Evolutionary conservation across 2,113 vertebrate genomes (phyloP), one percentile per base, ranked within the genome.

Genomic region (Axis porcinus): DNA sequence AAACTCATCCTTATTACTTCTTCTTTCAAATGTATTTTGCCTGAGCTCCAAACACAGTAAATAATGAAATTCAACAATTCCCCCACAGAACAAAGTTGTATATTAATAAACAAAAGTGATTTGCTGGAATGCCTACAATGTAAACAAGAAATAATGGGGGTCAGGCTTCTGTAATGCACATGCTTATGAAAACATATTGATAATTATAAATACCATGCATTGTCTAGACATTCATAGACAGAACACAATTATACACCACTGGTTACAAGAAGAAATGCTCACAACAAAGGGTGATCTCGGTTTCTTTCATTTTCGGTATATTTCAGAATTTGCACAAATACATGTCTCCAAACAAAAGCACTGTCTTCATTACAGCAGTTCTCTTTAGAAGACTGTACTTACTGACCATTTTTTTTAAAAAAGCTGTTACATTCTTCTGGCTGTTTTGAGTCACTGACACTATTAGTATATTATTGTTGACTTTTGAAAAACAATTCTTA

Each of bases 121-220:
- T 9, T 96, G 74, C 92, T 33, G 15, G 0, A 23, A 81, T 27
- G 0, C 3, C 79, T 87, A 9, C 4, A 78, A 94, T 87, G 50
- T 0, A 87, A 98, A 96, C 8, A 10, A 84, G 95, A 96, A 97
- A 92, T 96, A 97, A 74, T 85, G 19, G 83, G 45, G 45, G 58
- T 94, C 85, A 78, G 45, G 30, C 7, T 96, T 87, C 40, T 11
- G 40, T 93, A 95, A 95, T 33, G 30, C 45, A 93, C 15, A 11
- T 95, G 89, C 62, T 97, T 97, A 79, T 64, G 94, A 97, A 98
- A 45, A 55, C 85, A 74, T 94, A 95, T 36, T 97, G 95, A 92
- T 98, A 98, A 98, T 98, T 97, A 95, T 57, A 98, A 98, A 98
- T 94, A 76, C 43, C 50, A 97, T 98, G 89, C 92, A 96, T 98